Percentiles rank a stretch among this genome's conserved stretches.
These are phyloP conservation scores for Acronicta alni DNA, from an alignment of 2,888 invertebrate genomes.

Conservation along the genomic window DNA sequence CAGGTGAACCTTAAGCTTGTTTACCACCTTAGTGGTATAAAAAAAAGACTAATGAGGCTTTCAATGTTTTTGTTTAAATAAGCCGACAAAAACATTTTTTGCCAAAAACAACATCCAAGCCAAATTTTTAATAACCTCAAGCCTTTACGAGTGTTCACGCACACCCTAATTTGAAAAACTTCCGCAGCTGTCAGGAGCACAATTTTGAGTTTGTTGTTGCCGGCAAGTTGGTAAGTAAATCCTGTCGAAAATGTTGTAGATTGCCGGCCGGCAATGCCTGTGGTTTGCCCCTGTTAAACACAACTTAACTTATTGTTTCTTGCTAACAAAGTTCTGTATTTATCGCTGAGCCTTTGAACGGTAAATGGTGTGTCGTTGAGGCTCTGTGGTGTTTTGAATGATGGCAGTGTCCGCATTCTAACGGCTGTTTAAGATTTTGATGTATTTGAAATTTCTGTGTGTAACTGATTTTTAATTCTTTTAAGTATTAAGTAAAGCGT, in stretches of 20 bases:
- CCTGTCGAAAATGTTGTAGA: slow-evolving; percentile 57
- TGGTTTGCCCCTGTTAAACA: slow-evolving; percentile 67
- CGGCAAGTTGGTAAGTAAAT: slow-evolving; percentile 63
- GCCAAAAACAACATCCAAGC: slow-evolving; percentile 18
- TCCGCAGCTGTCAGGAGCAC: slow-evolving; percentile 35
- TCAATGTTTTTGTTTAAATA: neutral
- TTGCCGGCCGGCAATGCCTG: slow-evolving; percentile 59
- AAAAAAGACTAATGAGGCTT: no score
- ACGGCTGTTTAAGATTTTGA: neutral
- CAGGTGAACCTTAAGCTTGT: no score
- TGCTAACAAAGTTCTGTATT: slow-evolving; percentile 56
- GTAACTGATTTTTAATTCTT: no score
- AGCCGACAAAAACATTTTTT: no score
- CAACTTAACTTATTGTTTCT: slow-evolving; percentile 68
- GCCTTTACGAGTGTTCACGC: slow-evolving; percentile 38
- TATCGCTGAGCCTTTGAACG: slow-evolving; percentile 43
- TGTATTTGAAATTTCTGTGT: neutral
- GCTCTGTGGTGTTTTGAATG: slow-evolving; percentile 35
- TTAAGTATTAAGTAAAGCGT: no score
- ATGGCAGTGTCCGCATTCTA: neutral
- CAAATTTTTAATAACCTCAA: slow-evolving; percentile 27
- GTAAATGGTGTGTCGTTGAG: slow-evolving; percentile 28
- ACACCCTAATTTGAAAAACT: slow-evolving; percentile 48
- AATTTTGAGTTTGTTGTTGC: slow-evolving; percentile 23
- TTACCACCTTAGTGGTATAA: no score